phyloP scores from a whole-genome alignment of 2,797 vertebrate genomes.

The Nyctalus aviator region DNA sequence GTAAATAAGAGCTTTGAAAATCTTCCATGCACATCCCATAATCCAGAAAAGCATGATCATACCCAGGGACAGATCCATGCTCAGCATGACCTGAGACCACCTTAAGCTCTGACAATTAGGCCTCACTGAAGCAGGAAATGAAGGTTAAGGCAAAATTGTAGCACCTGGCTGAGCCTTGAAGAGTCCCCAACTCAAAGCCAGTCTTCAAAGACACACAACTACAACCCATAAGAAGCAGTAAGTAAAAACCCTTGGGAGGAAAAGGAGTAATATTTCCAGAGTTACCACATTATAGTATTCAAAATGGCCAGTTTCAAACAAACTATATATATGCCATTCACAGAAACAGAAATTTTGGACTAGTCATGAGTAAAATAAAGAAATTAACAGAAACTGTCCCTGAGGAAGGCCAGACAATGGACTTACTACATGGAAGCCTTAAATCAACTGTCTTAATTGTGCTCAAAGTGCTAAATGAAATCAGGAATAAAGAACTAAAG shows the following conservation, averaged over 20 bases:
- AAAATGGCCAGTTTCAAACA: not conserved
- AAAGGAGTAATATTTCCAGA: not conserved
- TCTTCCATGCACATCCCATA: not conserved
- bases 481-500: not conserved
- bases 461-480: not conserved
- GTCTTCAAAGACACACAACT: not conserved
- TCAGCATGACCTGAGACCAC: not conserved
- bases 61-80: not conserved
- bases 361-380: not conserved
- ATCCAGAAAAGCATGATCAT: not conserved
- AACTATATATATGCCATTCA: not conserved
- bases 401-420: not conserved
- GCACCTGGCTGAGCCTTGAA: not conserved
- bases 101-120: not conserved
- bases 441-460: not conserved
- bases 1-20: not conserved
- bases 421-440: not conserved
- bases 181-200: not conserved
- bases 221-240: not conserved
- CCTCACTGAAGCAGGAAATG: not conserved
- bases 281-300: not conserved
- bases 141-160: not conserved
- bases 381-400: not conserved
- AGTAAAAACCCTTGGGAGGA: not conserved
- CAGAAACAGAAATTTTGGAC: not conserved